Evolutionary conservation across 2,113 vertebrate species (phyloP).

Genomic region (Alethe diademata): DNA sequence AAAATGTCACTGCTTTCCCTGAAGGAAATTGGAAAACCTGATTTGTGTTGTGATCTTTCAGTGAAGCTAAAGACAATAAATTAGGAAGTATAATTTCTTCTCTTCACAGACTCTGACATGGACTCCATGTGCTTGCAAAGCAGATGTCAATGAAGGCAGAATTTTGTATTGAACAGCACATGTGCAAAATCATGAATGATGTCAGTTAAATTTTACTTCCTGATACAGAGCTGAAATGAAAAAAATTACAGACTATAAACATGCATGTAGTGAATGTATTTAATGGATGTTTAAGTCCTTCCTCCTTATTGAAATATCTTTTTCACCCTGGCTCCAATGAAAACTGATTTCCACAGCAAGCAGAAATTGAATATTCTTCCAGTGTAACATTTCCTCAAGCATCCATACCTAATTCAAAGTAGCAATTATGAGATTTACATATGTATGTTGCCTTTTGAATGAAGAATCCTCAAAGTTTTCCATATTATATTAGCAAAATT

Average conservation of each 20-base stretch:
- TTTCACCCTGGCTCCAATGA: not conserved
- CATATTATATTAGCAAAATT: not conserved
- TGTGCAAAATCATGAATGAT: not conserved
- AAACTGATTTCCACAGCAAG: not conserved
- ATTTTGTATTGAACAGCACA: not conserved
- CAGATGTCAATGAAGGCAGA: not conserved
- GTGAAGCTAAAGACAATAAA: constrained; percentile 7
- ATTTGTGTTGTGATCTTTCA: not conserved
- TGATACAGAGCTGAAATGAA: not conserved
- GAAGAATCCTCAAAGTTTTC: not conserved
- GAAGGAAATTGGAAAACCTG: constrained; percentile 46
- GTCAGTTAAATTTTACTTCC: not conserved
- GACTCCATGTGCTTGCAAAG: not conserved
- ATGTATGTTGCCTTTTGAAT: not conserved
- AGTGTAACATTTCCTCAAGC: not conserved
- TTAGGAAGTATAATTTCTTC: not conserved
- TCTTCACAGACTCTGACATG: not conserved
- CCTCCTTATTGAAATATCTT: not conserved
- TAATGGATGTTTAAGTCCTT: not conserved
- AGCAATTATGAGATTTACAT: not conserved
- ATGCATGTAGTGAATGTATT: not conserved
- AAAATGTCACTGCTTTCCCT: constrained; percentile 44
- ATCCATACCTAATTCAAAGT: not conserved
- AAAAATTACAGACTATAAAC: not conserved
- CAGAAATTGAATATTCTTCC: not conserved